A percentile compares a stretch with the other conserved stretches of the same genome.
phyloP scores from a whole-genome alignment of 2,888 invertebrate genomes.

The Lypha dubia region DNA sequence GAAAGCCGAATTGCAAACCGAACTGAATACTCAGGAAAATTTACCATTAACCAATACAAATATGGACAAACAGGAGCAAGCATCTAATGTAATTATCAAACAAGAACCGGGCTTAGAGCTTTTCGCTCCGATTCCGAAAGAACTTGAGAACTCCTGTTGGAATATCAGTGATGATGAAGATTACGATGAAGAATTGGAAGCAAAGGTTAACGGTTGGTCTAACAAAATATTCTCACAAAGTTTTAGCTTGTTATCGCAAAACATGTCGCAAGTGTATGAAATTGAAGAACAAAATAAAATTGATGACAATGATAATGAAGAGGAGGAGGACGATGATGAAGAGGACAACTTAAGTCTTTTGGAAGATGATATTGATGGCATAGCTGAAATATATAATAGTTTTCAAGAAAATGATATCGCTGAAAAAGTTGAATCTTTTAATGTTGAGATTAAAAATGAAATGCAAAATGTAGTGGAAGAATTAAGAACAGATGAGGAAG shows the following conservation, averaged over 20 bases:
- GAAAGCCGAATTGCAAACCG: slow-evolving; percentile 76
- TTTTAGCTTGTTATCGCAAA: slow-evolving; percentile 63
- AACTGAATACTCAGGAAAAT: slow-evolving; percentile 67
- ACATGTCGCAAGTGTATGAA: slow-evolving; percentile 78
- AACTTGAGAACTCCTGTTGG: slow-evolving; percentile 69
- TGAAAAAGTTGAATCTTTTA: not conserved
- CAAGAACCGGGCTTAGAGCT: slow-evolving; percentile 50
- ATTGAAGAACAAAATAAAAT: slow-evolving; percentile 67
- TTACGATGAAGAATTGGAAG: slow-evolving; percentile 76
- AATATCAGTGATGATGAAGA: slow-evolving; percentile 77
- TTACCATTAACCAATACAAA: slow-evolving; percentile 2
- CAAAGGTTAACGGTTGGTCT: slow-evolving; percentile 78
- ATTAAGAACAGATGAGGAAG: not conserved
- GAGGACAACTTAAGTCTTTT: slow-evolving; percentile 31
- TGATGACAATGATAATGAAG: slow-evolving; percentile 61
- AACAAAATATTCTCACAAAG: slow-evolving; percentile 78
- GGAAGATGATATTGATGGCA: slow-evolving; percentile 64
- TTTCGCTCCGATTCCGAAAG: slow-evolving; percentile 48
- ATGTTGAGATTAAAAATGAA: slow-evolving; percentile 16
- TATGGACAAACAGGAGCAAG: not conserved
- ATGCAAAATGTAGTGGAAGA: not conserved
- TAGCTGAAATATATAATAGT: slow-evolving; percentile 54
- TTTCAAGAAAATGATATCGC: not conserved
- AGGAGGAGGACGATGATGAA: slow-evolving; percentile 52
- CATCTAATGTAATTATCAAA: slow-evolving; percentile 35